Evolutionary conservation across 1,140 invertebrate species (phyloP).

Genomic region (Dryas iulia): DNA sequence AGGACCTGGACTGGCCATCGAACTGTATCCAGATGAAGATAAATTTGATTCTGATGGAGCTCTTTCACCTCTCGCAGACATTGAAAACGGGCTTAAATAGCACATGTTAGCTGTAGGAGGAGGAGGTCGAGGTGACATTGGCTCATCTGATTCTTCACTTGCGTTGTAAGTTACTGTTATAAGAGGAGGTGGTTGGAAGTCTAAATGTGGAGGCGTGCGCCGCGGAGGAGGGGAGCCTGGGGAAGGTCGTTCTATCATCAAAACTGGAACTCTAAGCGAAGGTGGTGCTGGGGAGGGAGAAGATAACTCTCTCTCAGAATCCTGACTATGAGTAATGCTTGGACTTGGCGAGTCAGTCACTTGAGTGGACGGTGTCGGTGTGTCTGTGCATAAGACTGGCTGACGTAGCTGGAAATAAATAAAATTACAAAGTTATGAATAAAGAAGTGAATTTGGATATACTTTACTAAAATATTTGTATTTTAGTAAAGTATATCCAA

Average conservation of each 20-base stretch:
- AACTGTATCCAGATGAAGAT: constrained; percentile 90
- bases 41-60: constrained; percentile 90
- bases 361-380: constrained; percentile 72
- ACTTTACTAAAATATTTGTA: too few relatives aligned
- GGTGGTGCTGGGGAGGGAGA: constrained; percentile 67
- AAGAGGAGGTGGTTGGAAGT: constrained; percentile 84
- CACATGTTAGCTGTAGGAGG: constrained; percentile 82
- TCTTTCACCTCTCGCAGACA: constrained; percentile 84
- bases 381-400: constrained; percentile 65
- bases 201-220: constrained; percentile 81
- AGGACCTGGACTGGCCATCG: constrained; percentile 89
- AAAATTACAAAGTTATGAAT: neutral
- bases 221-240: constrained; percentile 85
- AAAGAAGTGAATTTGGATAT: neutral
- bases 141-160: constrained; percentile 88
- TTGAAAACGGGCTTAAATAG: constrained; percentile 88
- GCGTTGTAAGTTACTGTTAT: constrained; percentile 88
- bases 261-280: constrained; percentile 81
- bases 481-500: too few relatives aligned
- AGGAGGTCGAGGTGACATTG: constrained; percentile 80
- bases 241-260: constrained; percentile 83
- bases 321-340: constrained; percentile 72
- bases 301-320: constrained; percentile 73
- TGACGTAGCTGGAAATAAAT: constrained; percentile 73
- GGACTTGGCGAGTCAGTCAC: constrained; percentile 76